Evolutionary conservation across 1,140 invertebrate species (phyloP).

Genomic region (Hyles vespertilio): DNA sequence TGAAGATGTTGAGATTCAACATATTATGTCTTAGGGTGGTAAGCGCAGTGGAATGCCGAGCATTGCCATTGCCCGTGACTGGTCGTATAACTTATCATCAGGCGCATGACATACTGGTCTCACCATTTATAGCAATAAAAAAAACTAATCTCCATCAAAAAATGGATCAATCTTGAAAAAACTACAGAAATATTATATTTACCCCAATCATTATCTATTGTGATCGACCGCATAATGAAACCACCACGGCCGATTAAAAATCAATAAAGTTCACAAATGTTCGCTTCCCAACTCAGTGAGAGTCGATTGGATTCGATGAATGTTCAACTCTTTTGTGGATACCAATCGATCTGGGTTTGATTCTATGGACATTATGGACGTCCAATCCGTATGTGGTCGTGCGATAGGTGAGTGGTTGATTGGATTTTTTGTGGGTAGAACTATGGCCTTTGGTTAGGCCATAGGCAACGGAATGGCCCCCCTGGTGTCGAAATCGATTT

Average conservation of each 20-base stretch:
- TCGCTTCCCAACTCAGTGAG: slow-evolving; percentile 66
- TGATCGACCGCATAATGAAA: slow-evolving; percentile 26
- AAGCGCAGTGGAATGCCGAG: too few relatives aligned
- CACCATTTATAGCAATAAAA: too few relatives aligned
- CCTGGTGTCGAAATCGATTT: too few relatives aligned
- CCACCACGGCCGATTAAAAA: slow-evolving; percentile 61
- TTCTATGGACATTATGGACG: slow-evolving; percentile 26
- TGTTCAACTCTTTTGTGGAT: slow-evolving; percentile 64
- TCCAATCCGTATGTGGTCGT: neutral
- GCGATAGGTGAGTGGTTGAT: neutral
- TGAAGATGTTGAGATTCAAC: too few relatives aligned
- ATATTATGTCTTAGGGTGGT: too few relatives aligned
- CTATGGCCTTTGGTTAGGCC: neutral
- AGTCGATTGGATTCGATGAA: slow-evolving; percentile 46
- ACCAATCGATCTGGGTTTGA: slow-evolving; percentile 58
- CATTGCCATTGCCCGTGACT: too few relatives aligned
- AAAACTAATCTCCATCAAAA: too few relatives aligned
- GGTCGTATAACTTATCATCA: too few relatives aligned
- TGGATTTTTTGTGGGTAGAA: slow-evolving; percentile 5
- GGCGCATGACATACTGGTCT: too few relatives aligned
- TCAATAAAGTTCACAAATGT: slow-evolving; percentile 65
- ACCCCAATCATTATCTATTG: neutral
- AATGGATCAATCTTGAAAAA: too few relatives aligned
- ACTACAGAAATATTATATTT: too few relatives aligned
- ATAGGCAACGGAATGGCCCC: too few relatives aligned